These are phyloP conservation scores for Patiria miniata DNA, from an alignment of 35 echinoderm and acorn worm species.

Conservation along the genomic window DNA sequence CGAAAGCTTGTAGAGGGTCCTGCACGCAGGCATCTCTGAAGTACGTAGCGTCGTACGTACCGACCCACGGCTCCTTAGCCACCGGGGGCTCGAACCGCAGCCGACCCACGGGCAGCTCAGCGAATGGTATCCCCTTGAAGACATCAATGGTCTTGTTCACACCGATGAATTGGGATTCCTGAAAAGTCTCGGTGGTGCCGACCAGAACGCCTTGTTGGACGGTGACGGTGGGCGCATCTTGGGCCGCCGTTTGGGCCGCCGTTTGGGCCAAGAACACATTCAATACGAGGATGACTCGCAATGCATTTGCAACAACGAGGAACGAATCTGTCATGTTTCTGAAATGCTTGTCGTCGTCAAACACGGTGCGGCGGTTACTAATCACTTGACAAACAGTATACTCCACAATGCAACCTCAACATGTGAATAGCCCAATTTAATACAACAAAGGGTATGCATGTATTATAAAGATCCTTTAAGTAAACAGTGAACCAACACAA, in stretches of 20 bases:
- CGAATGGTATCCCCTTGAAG: slow-evolving; percentile 80
- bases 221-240: slow-evolving; percentile 8
- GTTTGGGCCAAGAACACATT: neutral
- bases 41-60: slow-evolving; percentile 36
- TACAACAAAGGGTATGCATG: too few species aligned
- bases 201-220: slow-evolving; percentile 43
- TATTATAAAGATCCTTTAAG: too few species aligned
- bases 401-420: too few species aligned
- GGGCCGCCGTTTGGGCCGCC: neutral
- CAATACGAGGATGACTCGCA: too few species aligned
- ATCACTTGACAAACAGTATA: too few species aligned
- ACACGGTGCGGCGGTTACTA: too few species aligned
- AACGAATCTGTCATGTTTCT: too few species aligned
- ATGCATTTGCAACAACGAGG: too few species aligned
- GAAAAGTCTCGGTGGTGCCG: slow-evolving; percentile 18
- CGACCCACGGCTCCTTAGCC: slow-evolving; percentile 25
- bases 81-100: slow-evolving; percentile 73
- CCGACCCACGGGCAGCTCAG: slow-evolving; percentile 63
- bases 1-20: neutral
- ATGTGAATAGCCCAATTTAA: too few species aligned
- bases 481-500: too few species aligned
- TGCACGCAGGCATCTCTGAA: slow-evolving; percentile 4
- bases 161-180: slow-evolving; percentile 23
- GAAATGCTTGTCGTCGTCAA: too few species aligned
- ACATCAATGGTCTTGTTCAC: slow-evolving; percentile 39